A percentile compares a stretch with the other conserved stretches of the same genome.
Evolutionary conservation across 1,140 invertebrate species (phyloP).

Genomic region (Kradibia gibbosae): DNA sequence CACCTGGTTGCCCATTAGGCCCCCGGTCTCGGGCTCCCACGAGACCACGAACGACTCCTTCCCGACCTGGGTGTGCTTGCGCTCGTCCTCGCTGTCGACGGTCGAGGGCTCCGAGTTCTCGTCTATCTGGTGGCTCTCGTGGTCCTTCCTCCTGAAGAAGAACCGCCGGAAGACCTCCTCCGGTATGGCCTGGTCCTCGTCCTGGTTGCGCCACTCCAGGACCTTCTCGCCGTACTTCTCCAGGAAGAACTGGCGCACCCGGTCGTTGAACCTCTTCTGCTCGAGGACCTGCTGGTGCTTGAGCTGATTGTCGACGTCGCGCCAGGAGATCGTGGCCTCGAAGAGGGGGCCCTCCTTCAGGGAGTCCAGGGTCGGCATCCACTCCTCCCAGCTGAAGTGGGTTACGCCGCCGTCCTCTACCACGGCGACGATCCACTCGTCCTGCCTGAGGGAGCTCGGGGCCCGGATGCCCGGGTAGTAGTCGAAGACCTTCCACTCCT

Average conservation of each 20-base stretch:
- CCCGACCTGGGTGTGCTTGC: conserved; percentile 27
- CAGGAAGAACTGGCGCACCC: conserved; percentile 64
- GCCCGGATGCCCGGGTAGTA: conserved; percentile 60
- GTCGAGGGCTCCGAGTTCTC: conserved; percentile 58
- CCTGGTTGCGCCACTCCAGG: conserved; percentile 61
- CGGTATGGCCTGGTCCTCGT: conserved; percentile 61
- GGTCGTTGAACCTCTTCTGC: conserved; percentile 65
- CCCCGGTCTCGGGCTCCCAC: conserved; percentile 68
- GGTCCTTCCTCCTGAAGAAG: conserved; percentile 62
- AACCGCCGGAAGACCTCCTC: conserved; percentile 65
- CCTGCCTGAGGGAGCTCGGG: conserved; percentile 53
- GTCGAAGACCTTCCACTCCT: conserved; percentile 62
- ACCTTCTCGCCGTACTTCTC: conserved; percentile 68
- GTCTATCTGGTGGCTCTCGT: conserved; percentile 56
- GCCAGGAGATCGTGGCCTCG: conserved; percentile 68
- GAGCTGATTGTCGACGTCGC: conserved; percentile 61
- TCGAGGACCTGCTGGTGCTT: conserved; percentile 60
- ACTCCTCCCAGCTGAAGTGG: conserved; percentile 69
- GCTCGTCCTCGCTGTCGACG: conserved; percentile 46
- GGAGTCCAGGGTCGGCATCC: conserved; percentile 64
- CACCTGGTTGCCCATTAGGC: conserved; percentile 70
- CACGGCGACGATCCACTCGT: conserved; percentile 66
- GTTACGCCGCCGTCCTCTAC: conserved; percentile 61
- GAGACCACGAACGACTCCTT: conserved; percentile 66
- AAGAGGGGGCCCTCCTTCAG: conserved; percentile 65